Base-by-base conservation (phyloP, 2,797 vertebrate genomes). In the Yasuhikotakia modesta region DNA sequence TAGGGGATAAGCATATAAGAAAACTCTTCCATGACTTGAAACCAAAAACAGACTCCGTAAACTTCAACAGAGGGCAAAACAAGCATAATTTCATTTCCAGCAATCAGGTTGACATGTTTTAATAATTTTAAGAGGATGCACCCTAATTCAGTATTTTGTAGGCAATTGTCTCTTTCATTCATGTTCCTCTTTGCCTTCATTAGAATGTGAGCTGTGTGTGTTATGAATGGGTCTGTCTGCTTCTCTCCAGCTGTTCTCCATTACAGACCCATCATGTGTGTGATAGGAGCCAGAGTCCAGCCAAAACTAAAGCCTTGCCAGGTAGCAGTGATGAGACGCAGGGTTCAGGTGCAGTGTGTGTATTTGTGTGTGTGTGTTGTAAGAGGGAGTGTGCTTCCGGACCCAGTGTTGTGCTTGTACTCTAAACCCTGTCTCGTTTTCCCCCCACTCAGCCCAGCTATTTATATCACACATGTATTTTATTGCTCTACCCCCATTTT, bases 321-420 rank as follows among this genome's bases (percentile, higher is more conserved):
- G 95, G 95, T 95, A 94, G 90, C 86, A 87, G 90, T 97, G 96
- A 96, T 88, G 89, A 93, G 93, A 94, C 89, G 87, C 95, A 98
- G 96, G 90, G 90, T 89, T 91, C 92, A 93, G 92, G 91, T 93
- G 92, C 86, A 83, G 87, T 81, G 76, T 80, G 81, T 79, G 48
- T 24, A 11, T 43, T n/a, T 72, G 76, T 58, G 55, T 58, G 55
- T 24, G 22, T 60, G 27, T 61, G 58, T 61, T 13, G 14, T 61
- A 6, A 58, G 57, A 65, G 57, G 72, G 78, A 77, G 82, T 79
- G 70, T 8, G 83, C 75, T 85, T 88, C 85, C 84, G 84, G 82
- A 70, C 75, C 77, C 48, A 35, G 50, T 58, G 71, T 79, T 71
- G 58, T 79, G 78, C 66, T 70, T 79, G n/a, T 83, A 30, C 74